A percentile compares a stretch with the other conserved stretches of the same genome.
Conservation (phyloP, 2,888 invertebrate genomes). For the Ganaspis brasiliensis region DNA sequence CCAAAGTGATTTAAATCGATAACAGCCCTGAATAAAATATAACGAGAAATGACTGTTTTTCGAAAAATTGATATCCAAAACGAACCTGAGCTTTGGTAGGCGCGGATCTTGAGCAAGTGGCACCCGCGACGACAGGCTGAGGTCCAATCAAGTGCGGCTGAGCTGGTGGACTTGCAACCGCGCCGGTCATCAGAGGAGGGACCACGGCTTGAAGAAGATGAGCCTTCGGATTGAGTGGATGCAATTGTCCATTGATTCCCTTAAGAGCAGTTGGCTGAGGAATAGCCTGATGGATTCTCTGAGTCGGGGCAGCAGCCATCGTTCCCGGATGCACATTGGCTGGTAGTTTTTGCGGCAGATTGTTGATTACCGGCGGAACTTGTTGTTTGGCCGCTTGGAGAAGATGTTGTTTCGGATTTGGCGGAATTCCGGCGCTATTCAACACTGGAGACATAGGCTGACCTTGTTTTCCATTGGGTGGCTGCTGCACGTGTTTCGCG, state of each 20-base stretch:
- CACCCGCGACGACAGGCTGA: slow-evolving; percentile 81
- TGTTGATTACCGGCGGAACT: slow-evolving; percentile 74
- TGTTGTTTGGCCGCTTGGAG: slow-evolving; percentile 80
- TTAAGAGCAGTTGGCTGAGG: slow-evolving; percentile 72
- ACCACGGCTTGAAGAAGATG: slow-evolving; percentile 79
- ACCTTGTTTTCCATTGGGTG: slow-evolving; percentile 69
- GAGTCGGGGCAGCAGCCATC: slow-evolving; percentile 61
- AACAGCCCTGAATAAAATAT: no score
- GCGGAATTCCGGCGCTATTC: slow-evolving; percentile 73
- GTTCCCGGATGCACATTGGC: slow-evolving; percentile 71
- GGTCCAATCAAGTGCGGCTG: slow-evolving; percentile 80
- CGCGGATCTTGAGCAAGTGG: slow-evolving; percentile 72
- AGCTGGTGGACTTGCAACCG: slow-evolving; percentile 83
- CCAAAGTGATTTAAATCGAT: no score
- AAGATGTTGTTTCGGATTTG: slow-evolving; percentile 80
- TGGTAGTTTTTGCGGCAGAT: slow-evolving; percentile 73
- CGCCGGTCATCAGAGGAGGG: slow-evolving; percentile 82
- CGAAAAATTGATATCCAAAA: background rate
- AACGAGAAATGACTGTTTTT: no score
- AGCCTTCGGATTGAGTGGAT: slow-evolving; percentile 79
- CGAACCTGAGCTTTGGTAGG: slow-evolving; percentile 70
- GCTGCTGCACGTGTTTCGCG: slow-evolving; percentile 62
- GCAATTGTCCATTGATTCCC: slow-evolving; percentile 75
- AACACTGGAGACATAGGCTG: slow-evolving; percentile 78
- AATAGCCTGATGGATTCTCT: slow-evolving; percentile 72